Evolutionary conservation across 2,888 invertebrate species (phyloP), one percentile per base, ranked within the genome.

Genomic region (Tipula confusa): DNA sequence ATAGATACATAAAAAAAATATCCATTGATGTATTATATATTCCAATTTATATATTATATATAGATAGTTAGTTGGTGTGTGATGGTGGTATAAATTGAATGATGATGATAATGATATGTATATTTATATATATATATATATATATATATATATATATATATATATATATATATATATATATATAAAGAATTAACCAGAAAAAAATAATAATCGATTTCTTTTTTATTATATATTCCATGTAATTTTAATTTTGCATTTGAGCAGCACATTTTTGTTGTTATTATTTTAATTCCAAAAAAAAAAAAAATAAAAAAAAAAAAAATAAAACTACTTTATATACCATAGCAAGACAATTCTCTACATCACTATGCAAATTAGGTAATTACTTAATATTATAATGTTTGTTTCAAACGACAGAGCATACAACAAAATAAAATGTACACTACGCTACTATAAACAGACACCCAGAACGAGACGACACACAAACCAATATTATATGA

Each of bases 361-460:
- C 11, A 15, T 43, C 43, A 43, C 64, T 64, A 64, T 64, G 64
- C 24, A 64, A 64, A 64, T 64, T 64, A 64, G 64, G 64, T 64
- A 64, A 64, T 64, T 64, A 64, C 24, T 64, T 64, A 24, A 64
- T 64, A 64, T 64, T 64, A 64, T 64, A 24, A 64, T 64, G 64
- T 64, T 64, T 64, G 64, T 64, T 24, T 64, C 64, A 64, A 64
- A 18, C 18, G 24, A 64, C 18, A 64, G n/a, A n/a, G 64, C 18
- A 24, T 2, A 7, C 64, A 64, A 64, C 33, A 18, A 64, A 15
- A 64, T n/a, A 9, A 11, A 64, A 33, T 9, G 11, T 5, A 33
- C 6, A 33, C 1, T 1, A 33, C 0, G 5, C 64, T 64, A 24
- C 64, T 64, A n/a, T n/a, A n/a, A n/a, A n/a, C n/a, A 64, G 64